Base-by-base conservation (phyloP, 2,113 vertebrate genomes). In the Hiodon tergisus region DNA sequence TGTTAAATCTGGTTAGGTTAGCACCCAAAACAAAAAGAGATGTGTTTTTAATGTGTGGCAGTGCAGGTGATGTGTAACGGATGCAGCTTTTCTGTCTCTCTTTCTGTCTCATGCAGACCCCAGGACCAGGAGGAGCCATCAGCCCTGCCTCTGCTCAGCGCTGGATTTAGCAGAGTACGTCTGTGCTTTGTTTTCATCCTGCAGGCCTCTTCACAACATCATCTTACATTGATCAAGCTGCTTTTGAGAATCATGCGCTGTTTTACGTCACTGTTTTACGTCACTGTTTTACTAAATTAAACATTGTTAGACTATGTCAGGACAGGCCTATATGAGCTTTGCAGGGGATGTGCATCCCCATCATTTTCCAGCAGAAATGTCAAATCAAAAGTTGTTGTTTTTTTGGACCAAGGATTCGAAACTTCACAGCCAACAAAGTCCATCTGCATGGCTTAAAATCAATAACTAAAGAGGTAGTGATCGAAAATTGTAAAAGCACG, bases 111-210 rank as follows among this genome's bases (percentile, higher is more conserved):
- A 17, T 83, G 47, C 86, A 98, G 96, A 81, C 90, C 86, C n/a
- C 82, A 88, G 69, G 91, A 93, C 78, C 91, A 94, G 81, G 96
- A 98, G 76, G 95, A 98, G 85, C 81, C 86, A 50, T 96, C 97
- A 6, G 92, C 96, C 77, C 91, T 97, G 77, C 93, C 95, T 65
- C 92, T 98, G 77, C 94, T 98, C 77, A 92, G 91, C 48, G 93
- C 94, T 73, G 96, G 96, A 86, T 97, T 98, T 81, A 93, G 93
- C 83, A 90, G 95, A 88, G 96, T 98, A 93, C 1, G 94, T 92
- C 79, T 66, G 67, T 71, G 13, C 46, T 6, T 4, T 55, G 31
- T 17, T 17, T 5, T 46, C 51, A 50, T 51, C 58, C 71, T 31
- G 3, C 14, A 63, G 61, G 2, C 61, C 13, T 3, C 61, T 16